These are phyloP conservation scores for Aythya baeri DNA, from an alignment of 2,113 vertebrate species.

Conservation along the genomic window DNA sequence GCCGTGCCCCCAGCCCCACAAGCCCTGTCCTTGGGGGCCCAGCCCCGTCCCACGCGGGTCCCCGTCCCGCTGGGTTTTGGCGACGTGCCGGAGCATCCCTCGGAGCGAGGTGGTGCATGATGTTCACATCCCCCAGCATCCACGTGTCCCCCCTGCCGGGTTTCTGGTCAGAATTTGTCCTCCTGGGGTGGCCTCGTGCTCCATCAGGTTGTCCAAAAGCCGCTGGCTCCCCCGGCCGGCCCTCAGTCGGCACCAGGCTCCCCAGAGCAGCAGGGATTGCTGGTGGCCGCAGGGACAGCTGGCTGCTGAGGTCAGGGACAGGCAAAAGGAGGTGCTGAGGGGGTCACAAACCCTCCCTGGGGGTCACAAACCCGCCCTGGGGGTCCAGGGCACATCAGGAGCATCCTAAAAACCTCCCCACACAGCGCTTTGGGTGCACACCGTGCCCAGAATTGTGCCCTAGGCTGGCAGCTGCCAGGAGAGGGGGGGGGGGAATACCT, in stretches of 20 bases:
- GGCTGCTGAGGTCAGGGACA: neutral
- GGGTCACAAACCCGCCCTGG: no score
- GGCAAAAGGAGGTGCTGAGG: neutral
- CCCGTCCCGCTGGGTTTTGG: rapidly evolving
- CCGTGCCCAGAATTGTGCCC: neutral
- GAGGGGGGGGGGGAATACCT: neutral
- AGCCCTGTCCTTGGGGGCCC: rapidly evolving
- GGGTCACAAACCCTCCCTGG: no score
- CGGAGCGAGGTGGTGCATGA: rapidly evolving
- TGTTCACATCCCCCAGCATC: neutral
- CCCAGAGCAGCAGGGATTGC: rapidly evolving
- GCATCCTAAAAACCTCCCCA: neutral
- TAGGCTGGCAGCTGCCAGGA: neutral
- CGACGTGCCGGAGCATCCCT: rapidly evolving
- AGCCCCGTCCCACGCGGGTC: rapidly evolving
- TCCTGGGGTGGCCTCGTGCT: neutral
- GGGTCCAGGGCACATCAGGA: neutral
- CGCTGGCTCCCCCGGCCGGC: neutral
- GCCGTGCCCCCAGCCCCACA: rapidly evolving
- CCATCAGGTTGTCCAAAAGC: neutral
- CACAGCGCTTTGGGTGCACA: neutral
- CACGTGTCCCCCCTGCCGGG: rapidly evolving
- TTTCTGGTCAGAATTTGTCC: neutral
- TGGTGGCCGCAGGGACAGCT: rapidly evolving
- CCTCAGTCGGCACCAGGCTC: neutral